phyloP scores from a whole-genome alignment of 2,888 invertebrate species.

The Griposia aprilina region DNA sequence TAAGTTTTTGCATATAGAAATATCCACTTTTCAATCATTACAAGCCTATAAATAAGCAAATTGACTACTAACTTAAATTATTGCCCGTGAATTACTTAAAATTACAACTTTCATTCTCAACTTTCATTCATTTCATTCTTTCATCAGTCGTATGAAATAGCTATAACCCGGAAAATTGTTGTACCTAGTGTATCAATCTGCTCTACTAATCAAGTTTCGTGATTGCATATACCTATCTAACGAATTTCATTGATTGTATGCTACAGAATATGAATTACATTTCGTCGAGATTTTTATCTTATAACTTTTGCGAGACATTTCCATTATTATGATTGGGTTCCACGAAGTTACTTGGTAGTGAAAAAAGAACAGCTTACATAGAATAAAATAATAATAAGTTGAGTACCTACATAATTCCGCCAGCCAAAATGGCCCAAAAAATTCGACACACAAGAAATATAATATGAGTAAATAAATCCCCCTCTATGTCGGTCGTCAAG shows the following conservation, averaged over 20 bases:
- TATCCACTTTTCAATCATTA: not conserved
- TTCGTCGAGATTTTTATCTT: not conserved
- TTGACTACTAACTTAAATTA: not conserved
- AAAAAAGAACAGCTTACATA: not conserved
- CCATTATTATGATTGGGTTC: not conserved
- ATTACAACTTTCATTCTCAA: not conserved
- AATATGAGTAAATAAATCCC: slow-evolving; percentile 66
- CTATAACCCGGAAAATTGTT: not conserved
- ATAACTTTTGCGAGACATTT: not conserved
- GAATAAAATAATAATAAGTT: slow-evolving; percentile 24
- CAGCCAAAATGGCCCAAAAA: slow-evolving; percentile 35
- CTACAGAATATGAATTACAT: not conserved
- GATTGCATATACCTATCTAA: not conserved
- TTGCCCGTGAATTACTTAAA: not conserved
- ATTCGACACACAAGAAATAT: slow-evolving; percentile 58
- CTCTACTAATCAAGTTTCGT: not conserved
- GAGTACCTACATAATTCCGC: slow-evolving; percentile 18
- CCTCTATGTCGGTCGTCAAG: slow-evolving; percentile 60
- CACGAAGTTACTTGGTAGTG: not conserved
- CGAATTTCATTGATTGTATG: not conserved
- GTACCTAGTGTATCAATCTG: not conserved
- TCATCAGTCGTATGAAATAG: not conserved
- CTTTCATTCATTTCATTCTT: too few species aligned
- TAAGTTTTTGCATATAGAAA: not conserved
- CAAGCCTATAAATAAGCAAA: not conserved